Percentiles rank a stretch among this genome's conserved stretches.
phyloP scores from a whole-genome alignment of 1,140 invertebrate species.

The Schmidtea mediterranea region DNA sequence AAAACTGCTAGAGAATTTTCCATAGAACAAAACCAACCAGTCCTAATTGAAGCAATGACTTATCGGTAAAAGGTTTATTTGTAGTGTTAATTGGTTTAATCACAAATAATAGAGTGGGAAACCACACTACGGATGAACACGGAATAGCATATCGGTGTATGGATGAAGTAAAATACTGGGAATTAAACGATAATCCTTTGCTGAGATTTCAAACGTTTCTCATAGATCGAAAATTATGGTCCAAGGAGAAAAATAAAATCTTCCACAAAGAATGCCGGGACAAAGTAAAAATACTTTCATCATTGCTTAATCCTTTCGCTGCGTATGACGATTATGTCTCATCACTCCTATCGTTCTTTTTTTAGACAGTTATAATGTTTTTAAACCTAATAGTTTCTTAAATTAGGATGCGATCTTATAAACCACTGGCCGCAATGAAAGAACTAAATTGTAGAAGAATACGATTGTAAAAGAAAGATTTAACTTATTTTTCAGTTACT shows the following conservation, averaged over 20 bases:
- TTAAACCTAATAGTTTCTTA: too few relatives aligned
- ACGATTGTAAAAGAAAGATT: too few relatives aligned
- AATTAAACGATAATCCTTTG: background rate
- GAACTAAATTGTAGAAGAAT: too few relatives aligned
- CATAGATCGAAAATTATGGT: background rate
- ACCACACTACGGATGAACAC: slow-evolving; percentile 95
- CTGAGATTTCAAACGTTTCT: background rate
- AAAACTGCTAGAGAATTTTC: slow-evolving; percentile 48
- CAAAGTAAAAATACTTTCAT: background rate
- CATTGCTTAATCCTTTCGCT: too few relatives aligned
- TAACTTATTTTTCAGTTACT: too few relatives aligned
- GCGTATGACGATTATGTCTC: too few relatives aligned
- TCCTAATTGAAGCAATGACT: slow-evolving; percentile 86
- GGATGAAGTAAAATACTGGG: slow-evolving; percentile 34
- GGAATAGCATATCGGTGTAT: slow-evolving; percentile 65
- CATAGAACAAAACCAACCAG: slow-evolving; percentile 49
- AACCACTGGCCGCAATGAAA: too few relatives aligned
- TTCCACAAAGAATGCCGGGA: background rate
- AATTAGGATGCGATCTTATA: too few relatives aligned
- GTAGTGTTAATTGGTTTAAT: background rate
- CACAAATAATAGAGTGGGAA: slow-evolving; percentile 52
- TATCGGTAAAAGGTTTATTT: slow-evolving; percentile 40
- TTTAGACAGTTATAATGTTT: too few relatives aligned
- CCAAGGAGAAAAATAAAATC: background rate
- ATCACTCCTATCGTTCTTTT: too few relatives aligned